A percentile compares a stretch with the other conserved stretches of the same genome.
These are phyloP conservation scores for Megalops atlanticus DNA, from an alignment of 2,113 vertebrate genomes.

Conservation along the genomic window DNA sequence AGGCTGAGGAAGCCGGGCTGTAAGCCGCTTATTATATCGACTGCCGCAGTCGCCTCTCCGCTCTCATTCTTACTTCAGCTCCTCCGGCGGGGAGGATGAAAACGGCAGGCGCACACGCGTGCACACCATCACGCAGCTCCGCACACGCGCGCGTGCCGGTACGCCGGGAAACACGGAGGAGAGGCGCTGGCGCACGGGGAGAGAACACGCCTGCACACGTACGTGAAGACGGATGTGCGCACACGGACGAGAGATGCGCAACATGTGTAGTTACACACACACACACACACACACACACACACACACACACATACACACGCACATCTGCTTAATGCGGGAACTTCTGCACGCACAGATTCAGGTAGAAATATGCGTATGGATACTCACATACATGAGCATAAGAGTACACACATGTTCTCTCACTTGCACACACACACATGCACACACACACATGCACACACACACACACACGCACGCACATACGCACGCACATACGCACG, in stretches of 20 bases:
- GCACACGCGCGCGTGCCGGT: too few species aligned
- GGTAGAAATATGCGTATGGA: too few species aligned
- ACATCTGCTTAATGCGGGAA: conserved; percentile 64
- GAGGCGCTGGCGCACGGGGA: too few species aligned
- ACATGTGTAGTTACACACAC: too few species aligned
- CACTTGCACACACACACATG: conserved; percentile 9
- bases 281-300: too few species aligned
- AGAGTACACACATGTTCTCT: too few species aligned
- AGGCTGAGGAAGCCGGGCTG: conserved; percentile 91
- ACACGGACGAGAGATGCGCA: too few species aligned
- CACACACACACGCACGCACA: conserved; percentile 41
- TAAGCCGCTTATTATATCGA: conserved; percentile 99
- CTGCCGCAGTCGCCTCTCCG: conserved; percentile 77
- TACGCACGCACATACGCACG: conserved; percentile 69
- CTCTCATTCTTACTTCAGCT: conserved; percentile 1
- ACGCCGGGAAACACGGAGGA: too few species aligned
- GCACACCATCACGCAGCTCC: conserved; percentile 59
- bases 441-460: conserved; percentile 33
- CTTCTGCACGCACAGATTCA: neutral
- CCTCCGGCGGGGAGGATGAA: conserved; percentile 22
- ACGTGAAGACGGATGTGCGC: too few species aligned
- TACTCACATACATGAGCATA: too few species aligned
- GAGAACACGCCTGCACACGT: neutral
- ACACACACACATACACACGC: conserved; percentile 56
- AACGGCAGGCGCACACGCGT: conserved; percentile 51